phyloP scores from a whole-genome alignment of 37 sponge, comb jelly and placozoan species.

The Amphimedon queenslandica region DNA sequence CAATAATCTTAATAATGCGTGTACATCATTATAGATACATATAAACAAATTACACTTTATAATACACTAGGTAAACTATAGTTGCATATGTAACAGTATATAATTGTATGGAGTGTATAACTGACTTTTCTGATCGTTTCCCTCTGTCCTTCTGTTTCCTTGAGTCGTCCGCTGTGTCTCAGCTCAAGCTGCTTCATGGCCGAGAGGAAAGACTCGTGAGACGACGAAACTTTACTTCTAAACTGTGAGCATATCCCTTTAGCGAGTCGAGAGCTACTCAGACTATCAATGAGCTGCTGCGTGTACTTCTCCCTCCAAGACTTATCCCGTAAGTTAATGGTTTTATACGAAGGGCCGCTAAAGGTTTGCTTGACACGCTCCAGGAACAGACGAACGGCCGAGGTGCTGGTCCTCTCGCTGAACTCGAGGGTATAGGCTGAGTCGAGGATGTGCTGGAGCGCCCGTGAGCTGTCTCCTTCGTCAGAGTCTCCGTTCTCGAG shows the following conservation, averaged over 20 bases:
- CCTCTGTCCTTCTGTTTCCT: conserved; percentile 75
- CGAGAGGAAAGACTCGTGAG: conserved; percentile 76
- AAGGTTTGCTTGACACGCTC: conserved; percentile 73
- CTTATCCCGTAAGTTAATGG: conserved; percentile 49
- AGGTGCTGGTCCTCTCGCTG: conserved; percentile 69
- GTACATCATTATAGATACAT: not conserved
- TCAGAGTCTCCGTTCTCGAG: conserved; percentile 47
- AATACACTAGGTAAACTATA: too few species aligned
- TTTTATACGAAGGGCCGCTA: conserved; percentile 49
- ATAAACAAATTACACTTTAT: not conserved
- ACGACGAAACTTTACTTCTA: conserved; percentile 48
- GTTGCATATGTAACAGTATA: not conserved
- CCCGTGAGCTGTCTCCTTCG: conserved; percentile 21
- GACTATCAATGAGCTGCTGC: conserved; percentile 51
- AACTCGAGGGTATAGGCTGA: conserved; percentile 86
- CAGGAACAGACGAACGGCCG: conserved; percentile 75
- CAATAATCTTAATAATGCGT: too few species aligned
- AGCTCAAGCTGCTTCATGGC: conserved; percentile 80
- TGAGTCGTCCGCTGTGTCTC: conserved; percentile 71
- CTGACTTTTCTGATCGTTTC: conserved; percentile 72
- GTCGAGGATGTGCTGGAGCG: conserved; percentile 80
- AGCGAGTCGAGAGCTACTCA: conserved; percentile 75
- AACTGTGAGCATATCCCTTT: conserved; percentile 88
- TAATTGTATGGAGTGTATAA: not conserved
- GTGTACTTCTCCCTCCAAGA: conserved; percentile 75